Base-by-base conservation (phyloP, 2,113 vertebrate species). In the Connochaetes taurinus region DNA sequence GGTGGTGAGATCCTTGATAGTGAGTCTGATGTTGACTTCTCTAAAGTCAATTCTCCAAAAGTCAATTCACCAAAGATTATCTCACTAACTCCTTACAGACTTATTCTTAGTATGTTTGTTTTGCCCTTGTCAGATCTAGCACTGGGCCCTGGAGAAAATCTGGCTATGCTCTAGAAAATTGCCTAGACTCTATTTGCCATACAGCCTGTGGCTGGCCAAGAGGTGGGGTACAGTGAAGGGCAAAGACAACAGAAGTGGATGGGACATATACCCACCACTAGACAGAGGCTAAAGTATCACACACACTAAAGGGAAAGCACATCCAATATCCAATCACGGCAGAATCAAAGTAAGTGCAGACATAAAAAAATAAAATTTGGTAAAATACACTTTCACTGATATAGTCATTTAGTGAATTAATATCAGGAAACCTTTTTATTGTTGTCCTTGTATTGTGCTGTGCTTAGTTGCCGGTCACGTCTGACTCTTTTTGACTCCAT, bases 391-490 rank as follows among this genome's bases (percentile, higher is more conserved):
- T 52, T 78, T 74, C 31, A 45, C 36, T 95, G n/a, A 84, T 80
- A 83, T 50, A 43, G 1, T 47, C 55, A 23, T 29, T 76, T 82
- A 78, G 16, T 87, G 55, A 92, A 45, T 91, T 93, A 90, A 36
- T 81, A 52, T 29, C 14, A 71, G 6, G 17, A 57, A 8, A 60
- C 3, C 55, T 74, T 87, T 43, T 57, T 53, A 3, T 81, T 74
- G 6, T 53, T 55, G 12, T 52, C 53, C 17, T 7, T 81, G 3
- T 43, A 81, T 29, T 94, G 25, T 71, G 64, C 64, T 21, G 64
- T 36, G 64, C 64, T 21, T 36, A 71, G n/a, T 5, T n/a, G 4
- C n/a, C 0, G 0, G 64, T 36, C 4, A 0, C 36, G n/a, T 71
- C 64, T 36, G n/a, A 36, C 64, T 36, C 17, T 71, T 71, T 71